Evolutionary conservation across 1,140 invertebrate species (phyloP), one percentile per base, ranked within the genome.

Genomic region (Nomia melanderi): DNA sequence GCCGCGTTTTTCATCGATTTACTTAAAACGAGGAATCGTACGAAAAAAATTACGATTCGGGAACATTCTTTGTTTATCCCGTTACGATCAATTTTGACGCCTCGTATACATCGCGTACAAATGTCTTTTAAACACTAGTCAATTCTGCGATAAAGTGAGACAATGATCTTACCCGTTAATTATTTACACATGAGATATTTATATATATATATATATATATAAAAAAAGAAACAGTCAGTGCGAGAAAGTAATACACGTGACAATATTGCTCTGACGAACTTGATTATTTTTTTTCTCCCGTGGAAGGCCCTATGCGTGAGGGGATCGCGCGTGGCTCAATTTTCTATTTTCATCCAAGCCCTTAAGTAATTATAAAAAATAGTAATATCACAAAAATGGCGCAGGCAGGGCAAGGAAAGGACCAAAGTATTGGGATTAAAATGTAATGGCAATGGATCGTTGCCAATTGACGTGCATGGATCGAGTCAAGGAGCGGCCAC

Each of bases 371-470:
- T 88, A 89, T 88, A 88, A 90, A 88, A 91, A 89, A 90, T 88
- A 91, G 83, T 89, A 90, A 90, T 91, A 91, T 91, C 90, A 91
- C 90, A 91, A 90, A 91, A 90, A 89, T 88, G 78, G 85, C 84
- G 84, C 86, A 87, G 88, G 85, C 89, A 91, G 88, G 56, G 85
- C 78, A 83, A 83, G 87, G 86, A 90, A 89, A 84, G 88, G 84
- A 88, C 88, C 81, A 87, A 78, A 87, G 44, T 20, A 77, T 87
- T 73, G 83, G 85, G 84, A 89, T 86, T 82, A 73, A 29, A 88
- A 47, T 73, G 62, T 81, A n/a, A 83, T 82, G 83, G 77, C 77
- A 84, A 88, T 82, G 60, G 29, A 54, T 44, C 54, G 77, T 87
- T 79, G 79, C 82, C 83, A 81, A 87, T 88, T 86, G 85, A 88